Conservation (phyloP, 1,140 invertebrate genomes). For the Drosophila sechellia region DNA sequence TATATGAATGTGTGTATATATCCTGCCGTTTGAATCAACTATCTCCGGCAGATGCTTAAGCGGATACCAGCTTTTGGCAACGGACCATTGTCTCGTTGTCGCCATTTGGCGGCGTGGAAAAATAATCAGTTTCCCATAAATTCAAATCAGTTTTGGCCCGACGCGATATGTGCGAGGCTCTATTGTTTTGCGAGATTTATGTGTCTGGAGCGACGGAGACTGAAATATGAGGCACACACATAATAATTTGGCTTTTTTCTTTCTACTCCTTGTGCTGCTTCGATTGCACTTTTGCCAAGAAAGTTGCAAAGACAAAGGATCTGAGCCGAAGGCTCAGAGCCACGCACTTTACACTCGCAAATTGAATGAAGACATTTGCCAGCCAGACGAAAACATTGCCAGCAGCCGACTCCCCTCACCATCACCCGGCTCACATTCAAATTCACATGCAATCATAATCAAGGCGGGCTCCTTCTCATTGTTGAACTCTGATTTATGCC, state of each 20-base stretch:
- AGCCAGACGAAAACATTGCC: slow-evolving; percentile 41
- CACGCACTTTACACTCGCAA: slow-evolving; percentile 45
- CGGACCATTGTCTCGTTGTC: slow-evolving; percentile 48
- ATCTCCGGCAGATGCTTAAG: slow-evolving; percentile 31
- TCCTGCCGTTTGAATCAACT: slow-evolving; percentile 20
- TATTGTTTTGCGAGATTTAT: slow-evolving; percentile 73
- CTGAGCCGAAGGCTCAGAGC: background rate
- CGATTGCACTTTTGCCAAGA: slow-evolving; percentile 61
- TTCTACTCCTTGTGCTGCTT: slow-evolving; percentile 23
- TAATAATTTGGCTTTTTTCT: slow-evolving; percentile 58
- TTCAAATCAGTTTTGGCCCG: slow-evolving; percentile 66
- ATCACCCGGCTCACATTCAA: background rate
- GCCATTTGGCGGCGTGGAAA: slow-evolving; percentile 35
- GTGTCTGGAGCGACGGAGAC: slow-evolving; percentile 63
- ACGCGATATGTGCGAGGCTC: slow-evolving; percentile 18
- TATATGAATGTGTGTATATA: slow-evolving; percentile 5
- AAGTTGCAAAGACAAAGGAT: slow-evolving; percentile 61
- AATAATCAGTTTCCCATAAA: slow-evolving; percentile 84
- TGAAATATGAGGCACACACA: slow-evolving; percentile 66
- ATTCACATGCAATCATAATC: slow-evolving; percentile 59
- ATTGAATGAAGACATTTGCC: slow-evolving; percentile 37
- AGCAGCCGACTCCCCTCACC: slow-evolving; percentile 1
- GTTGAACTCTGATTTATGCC: slow-evolving; percentile 68
- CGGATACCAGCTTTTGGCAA: slow-evolving; percentile 50
- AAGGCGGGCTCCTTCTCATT: slow-evolving; percentile 27